Evolutionary conservation across 2,113 vertebrate genomes (phyloP).

Genomic region (Myotis yumanensis): DNA sequence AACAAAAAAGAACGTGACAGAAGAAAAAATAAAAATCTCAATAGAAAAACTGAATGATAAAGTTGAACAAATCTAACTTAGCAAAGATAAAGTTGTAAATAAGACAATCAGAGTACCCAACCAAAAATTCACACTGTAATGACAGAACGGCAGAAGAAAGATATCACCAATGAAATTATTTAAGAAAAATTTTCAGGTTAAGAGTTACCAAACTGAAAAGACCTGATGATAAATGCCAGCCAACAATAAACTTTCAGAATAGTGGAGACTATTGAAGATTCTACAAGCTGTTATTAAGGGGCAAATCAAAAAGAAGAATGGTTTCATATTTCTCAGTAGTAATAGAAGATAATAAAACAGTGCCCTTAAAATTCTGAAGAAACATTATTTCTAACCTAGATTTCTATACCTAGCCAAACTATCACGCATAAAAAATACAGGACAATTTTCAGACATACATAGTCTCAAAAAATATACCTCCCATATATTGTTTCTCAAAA

Average conservation of each 20-base stretch:
- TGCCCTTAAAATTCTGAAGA: conserved; percentile 48
- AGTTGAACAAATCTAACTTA: conserved; percentile 5
- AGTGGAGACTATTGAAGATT: conserved; percentile 4
- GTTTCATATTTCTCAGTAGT: neutral
- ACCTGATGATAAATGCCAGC: neutral
- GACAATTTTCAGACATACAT: neutral
- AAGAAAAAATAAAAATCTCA: neutral
- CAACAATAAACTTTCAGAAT: conserved; percentile 29
- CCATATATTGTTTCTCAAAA: neutral
- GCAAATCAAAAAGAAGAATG: neutral
- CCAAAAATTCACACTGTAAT: conserved; percentile 12
- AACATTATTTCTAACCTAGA: conserved; percentile 61
- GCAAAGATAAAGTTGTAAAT: conserved; percentile 22
- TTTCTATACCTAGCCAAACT: conserved; percentile 80
- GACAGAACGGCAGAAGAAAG: neutral
- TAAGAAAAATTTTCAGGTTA: neutral
- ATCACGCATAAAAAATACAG: conserved; percentile 54
- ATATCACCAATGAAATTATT: conserved; percentile 34
- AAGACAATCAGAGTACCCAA: neutral
- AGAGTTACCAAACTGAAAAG: neutral
- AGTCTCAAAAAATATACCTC: neutral
- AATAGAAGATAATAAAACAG: neutral
- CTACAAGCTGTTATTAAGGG: neutral
- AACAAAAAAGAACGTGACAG: neutral
- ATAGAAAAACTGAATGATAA: neutral